Percentiles rank a stretch among this genome's conserved stretches.
phyloP scores from a whole-genome alignment of 1,140 invertebrate genomes.

The Apolygus lucorum region DNA sequence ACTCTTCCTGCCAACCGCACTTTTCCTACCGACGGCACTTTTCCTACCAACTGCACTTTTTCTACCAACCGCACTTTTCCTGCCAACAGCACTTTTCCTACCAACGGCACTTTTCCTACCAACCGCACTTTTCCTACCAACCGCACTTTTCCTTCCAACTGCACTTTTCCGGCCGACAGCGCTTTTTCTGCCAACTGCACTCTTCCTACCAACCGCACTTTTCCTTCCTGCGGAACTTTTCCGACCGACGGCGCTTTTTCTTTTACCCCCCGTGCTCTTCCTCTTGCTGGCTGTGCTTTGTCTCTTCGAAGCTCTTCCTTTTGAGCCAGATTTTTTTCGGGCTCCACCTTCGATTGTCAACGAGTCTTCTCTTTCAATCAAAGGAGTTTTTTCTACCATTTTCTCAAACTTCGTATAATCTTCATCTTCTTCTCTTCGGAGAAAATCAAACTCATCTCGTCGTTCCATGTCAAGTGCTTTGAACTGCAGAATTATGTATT shows the following conservation, averaged over 20 bases:
- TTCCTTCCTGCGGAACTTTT: neutral
- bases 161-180: conserved; percentile 17
- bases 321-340: neutral
- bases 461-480: neutral
- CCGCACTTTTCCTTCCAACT: conserved; percentile 27
- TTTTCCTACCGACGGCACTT: conserved; percentile 21
- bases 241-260: neutral
- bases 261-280: neutral
- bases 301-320: neutral
- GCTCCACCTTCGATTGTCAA: neutral
- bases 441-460: neutral
- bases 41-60: conserved; percentile 21
- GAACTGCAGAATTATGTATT: conserved; percentile 13
- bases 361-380: neutral
- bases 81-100: conserved; percentile 19
- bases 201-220: conserved; percentile 1
- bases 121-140: conserved; percentile 19
- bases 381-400: neutral
- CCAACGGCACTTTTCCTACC: conserved; percentile 21
- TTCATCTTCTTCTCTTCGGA: neutral
- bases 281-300: neutral
- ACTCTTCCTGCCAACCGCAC: conserved; percentile 20
- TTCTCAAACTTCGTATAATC: neutral
- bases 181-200: conserved; percentile 6
- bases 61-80: conserved; percentile 23